Evolutionary conservation across 2,797 vertebrate species (phyloP).

Genomic region (Varecia variegata): DNA sequence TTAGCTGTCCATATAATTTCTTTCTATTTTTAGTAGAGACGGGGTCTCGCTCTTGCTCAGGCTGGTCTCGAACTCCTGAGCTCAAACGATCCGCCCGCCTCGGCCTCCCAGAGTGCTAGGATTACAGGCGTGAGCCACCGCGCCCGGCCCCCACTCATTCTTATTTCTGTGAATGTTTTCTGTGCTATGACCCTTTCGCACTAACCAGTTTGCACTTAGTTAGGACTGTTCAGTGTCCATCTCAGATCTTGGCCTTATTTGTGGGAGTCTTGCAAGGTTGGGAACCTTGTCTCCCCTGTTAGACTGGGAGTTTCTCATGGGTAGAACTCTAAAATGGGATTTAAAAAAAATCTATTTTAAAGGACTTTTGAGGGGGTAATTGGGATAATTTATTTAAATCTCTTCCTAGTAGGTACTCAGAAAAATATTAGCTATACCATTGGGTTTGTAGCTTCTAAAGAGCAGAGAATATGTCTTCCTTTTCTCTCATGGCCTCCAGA

Average conservation of each 20-base stretch:
- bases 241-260: background rate
- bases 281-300: background rate
- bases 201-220: background rate
- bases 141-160: background rate
- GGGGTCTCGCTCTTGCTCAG: too few relatives aligned
- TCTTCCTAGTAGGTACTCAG: background rate
- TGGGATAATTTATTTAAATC: constrained; percentile 31
- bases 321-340: constrained; percentile 14
- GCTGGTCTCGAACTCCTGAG: too few relatives aligned
- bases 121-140: too few relatives aligned
- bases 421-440: background rate
- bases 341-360: background rate
- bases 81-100: too few relatives aligned
- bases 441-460: background rate
- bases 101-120: too few relatives aligned
- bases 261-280: background rate
- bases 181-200: background rate
- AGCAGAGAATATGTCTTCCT: background rate
- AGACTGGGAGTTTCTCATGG: background rate
- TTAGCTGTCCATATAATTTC: too few relatives aligned
- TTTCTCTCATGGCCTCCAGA: background rate
- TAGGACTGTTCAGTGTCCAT: background rate
- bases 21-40: too few relatives aligned
- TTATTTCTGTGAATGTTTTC: background rate
- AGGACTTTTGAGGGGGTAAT: background rate